These are phyloP conservation scores for Mythimna ferrago DNA, from an alignment of 2,888 invertebrate genomes.

Conservation along the genomic window DNA sequence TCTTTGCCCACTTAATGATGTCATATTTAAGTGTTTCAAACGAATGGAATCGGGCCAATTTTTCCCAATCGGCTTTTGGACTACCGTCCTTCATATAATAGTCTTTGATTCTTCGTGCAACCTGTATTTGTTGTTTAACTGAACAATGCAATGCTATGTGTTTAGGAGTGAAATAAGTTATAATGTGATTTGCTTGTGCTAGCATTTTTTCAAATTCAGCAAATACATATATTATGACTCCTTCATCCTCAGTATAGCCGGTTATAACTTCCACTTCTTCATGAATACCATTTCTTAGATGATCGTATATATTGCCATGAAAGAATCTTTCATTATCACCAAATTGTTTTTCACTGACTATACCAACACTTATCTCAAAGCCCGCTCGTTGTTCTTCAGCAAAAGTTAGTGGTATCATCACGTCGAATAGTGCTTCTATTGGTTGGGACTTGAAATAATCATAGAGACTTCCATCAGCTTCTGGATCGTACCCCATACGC, in stretches of 20 bases:
- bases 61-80: conserved; percentile 55
- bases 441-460: conserved; percentile 68
- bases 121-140: conserved; percentile 62
- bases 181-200: conserved; percentile 58
- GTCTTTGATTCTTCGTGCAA: conserved; percentile 64
- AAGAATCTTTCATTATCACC: conserved; percentile 68
- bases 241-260: conserved; percentile 93
- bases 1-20: conserved; percentile 64
- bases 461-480: conserved; percentile 63
- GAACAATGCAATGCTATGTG: conserved; percentile 48
- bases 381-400: conserved; percentile 54
- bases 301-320: conserved; percentile 68
- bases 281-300: conserved; percentile 82
- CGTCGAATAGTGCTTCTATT: conserved; percentile 52
- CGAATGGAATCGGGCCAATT: conserved; percentile 60
- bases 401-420: conserved; percentile 55
- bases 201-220: conserved; percentile 49
- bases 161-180: conserved; percentile 65
- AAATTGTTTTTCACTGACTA: conserved; percentile 72
- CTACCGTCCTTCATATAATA: conserved; percentile 63
- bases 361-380: conserved; percentile 52
- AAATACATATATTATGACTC: conserved; percentile 69
- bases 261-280: conserved; percentile 91
- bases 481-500: conserved; percentile 68
- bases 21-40: conserved; percentile 63